Evolutionary conservation across 2,888 invertebrate genomes (phyloP), one percentile per base, ranked within the genome.

Genomic region (Trachelus stipa): DNA sequence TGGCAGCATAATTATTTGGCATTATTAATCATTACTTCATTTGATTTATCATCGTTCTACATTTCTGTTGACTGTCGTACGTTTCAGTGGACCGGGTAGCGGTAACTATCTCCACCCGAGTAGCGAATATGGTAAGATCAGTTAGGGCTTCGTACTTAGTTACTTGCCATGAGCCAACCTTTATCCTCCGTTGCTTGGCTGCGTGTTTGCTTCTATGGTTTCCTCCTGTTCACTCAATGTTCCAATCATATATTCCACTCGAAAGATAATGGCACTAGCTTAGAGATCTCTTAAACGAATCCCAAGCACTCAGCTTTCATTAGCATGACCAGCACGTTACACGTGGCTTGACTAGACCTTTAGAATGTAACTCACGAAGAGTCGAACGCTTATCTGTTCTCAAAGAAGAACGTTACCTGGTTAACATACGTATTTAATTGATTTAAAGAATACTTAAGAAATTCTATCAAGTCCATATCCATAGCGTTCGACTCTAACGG

Each of bases 11-110:
- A 34, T 34, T 34, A 34, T 74, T 71, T 15, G 11, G 33, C 77
- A 75, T 73, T n/a, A 12, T 79, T 76, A 56, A 74, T 75, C 79
- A 68, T 37, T 79, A 68, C 76, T 80, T 73, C 78, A 35, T 76
- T 77, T 83, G 71, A 71, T 77, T 74, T 77, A 77, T 82, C 73
- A 76, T 80, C 83, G 83, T 85, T 86, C 85, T 84, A 85, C 87
- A 89, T 85, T 85, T 89, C 86, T 90, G 88, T 88, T 88, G 84
- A 89, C 87, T 89, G 85, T 90, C 90, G 86, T 91, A 90, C 90
- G 87, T 91, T 91, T 91, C 91, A 91, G 91, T 88, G 91, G 91
- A 87, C 89, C 91, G 84, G 90, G 89, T 90, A 90, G 91, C 90
- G 90, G 91, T 90, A 91, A 91, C 88, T 91, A 90, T 87, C 91